These are phyloP conservation scores for Hydrotaea diabolus DNA, from an alignment of 2,888 invertebrate genomes.

Conservation along the genomic window DNA sequence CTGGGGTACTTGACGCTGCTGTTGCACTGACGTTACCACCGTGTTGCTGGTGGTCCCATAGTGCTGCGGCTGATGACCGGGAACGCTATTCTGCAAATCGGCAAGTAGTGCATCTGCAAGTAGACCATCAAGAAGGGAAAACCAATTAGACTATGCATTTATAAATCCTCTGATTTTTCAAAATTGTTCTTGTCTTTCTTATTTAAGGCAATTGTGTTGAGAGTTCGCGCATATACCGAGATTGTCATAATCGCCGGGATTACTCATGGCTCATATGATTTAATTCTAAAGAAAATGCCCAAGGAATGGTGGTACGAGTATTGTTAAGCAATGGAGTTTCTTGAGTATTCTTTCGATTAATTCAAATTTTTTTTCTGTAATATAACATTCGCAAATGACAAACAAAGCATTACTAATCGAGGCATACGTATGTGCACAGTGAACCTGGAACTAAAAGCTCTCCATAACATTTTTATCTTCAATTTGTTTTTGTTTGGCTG, in stretches of 20 bases:
- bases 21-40: slow-evolving; percentile 77
- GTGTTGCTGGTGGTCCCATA: slow-evolving; percentile 70
- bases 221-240: slow-evolving; percentile 72
- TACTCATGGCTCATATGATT: slow-evolving; percentile 71
- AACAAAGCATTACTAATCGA: slow-evolving; percentile 38
- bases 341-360: background rate
- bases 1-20: slow-evolving; percentile 69
- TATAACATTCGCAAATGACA: slow-evolving; percentile 30
- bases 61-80: slow-evolving; percentile 80
- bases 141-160: slow-evolving; percentile 30
- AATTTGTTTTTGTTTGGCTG: background rate
- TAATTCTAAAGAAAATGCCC: slow-evolving; percentile 18
- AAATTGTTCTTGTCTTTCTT: slow-evolving; percentile 11
- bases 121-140: background rate
- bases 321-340: background rate
- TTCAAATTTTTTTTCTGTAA: background rate
- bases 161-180: slow-evolving; percentile 38
- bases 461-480: slow-evolving; percentile 13
- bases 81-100: slow-evolving; percentile 96
- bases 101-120: slow-evolving; percentile 95
- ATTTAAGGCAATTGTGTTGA: slow-evolving; percentile 43
- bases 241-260: slow-evolving; percentile 78
- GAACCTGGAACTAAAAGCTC: slow-evolving; percentile 14
- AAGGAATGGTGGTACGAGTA: no score
- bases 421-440: background rate